Conservation (phyloP, 64 coral and sea anemone species). For the Stichodactyla mertensii region DNA sequence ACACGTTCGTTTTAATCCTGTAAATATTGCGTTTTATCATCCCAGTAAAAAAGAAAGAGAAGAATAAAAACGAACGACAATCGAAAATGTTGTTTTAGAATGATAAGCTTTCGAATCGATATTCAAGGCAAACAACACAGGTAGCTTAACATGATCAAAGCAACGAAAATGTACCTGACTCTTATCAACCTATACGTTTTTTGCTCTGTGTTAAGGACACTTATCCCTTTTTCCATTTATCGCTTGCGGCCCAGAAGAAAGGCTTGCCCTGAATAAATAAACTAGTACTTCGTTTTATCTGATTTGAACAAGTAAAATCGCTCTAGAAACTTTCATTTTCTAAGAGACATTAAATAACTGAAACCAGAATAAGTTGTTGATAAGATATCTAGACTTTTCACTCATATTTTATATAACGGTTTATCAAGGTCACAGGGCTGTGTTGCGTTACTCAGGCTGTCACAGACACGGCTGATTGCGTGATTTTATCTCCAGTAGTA, state of each 20-base stretch:
- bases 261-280: not conserved
- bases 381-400: not conserved
- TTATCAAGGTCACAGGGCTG: not conserved
- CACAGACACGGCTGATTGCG: not conserved
- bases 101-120: no score
- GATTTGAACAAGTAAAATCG: not conserved
- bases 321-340: not conserved
- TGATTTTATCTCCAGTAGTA: constrained; percentile 2
- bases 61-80: no score
- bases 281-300: not conserved
- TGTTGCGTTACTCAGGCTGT: not conserved
- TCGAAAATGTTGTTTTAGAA: no score
- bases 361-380: not conserved
- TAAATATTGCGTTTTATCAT: not conserved
- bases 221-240: not conserved
- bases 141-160: no score
- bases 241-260: not conserved
- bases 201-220: no score
- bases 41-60: no score
- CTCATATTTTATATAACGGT: not conserved
- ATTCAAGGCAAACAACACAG: no score
- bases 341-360: not conserved
- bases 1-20: not conserved
- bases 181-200: no score
- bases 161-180: no score